These are phyloP conservation scores for Brachionichthys hirsutus DNA, from an alignment of 2,113 vertebrate genomes.

Conservation along the genomic window DNA sequence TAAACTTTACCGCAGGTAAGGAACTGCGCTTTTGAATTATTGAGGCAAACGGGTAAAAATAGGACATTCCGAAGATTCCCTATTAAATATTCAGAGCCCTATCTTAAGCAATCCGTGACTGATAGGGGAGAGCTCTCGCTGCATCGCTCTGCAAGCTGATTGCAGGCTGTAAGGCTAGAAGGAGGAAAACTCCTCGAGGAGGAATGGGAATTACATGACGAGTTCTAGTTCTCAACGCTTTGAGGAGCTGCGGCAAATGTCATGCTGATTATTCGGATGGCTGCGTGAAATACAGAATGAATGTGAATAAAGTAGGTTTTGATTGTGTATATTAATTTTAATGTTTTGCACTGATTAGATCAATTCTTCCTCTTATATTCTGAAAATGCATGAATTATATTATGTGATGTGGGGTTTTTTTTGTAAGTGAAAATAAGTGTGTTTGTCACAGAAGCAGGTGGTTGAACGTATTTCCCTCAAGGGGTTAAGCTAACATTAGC, in stretches of 20 bases:
- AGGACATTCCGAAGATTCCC: constrained; percentile 62
- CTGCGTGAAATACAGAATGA: background rate
- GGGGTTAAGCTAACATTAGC: too few relatives aligned
- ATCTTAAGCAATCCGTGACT: constrained; percentile 56
- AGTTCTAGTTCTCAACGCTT: constrained; percentile 20
- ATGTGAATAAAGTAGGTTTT: constrained; percentile 3
- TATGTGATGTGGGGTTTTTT: too few relatives aligned
- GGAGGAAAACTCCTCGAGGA: constrained; percentile 4
- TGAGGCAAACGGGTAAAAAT: constrained; percentile 74
- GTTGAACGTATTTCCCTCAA: too few relatives aligned
- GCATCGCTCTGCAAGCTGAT: constrained; percentile 17
- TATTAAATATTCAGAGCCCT: constrained; percentile 71
- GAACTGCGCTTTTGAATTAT: constrained; percentile 69
- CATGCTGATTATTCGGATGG: background rate
- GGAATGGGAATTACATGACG: constrained; percentile 27
- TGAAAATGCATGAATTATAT: too few relatives aligned
- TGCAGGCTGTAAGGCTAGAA: background rate
- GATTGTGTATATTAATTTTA: constrained; percentile 4
- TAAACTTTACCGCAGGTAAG: constrained; percentile 27
- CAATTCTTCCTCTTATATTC: too few relatives aligned
- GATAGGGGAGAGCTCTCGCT: constrained; percentile 30
- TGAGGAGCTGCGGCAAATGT: background rate
- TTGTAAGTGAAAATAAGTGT: too few relatives aligned
- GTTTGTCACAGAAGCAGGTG: too few relatives aligned
- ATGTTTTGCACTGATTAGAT: background rate